A percentile compares a stretch with the other conserved stretches of the same genome.
phyloP scores from a whole-genome alignment of 2,797 vertebrate species.

The Enteromius argenteus region DNA sequence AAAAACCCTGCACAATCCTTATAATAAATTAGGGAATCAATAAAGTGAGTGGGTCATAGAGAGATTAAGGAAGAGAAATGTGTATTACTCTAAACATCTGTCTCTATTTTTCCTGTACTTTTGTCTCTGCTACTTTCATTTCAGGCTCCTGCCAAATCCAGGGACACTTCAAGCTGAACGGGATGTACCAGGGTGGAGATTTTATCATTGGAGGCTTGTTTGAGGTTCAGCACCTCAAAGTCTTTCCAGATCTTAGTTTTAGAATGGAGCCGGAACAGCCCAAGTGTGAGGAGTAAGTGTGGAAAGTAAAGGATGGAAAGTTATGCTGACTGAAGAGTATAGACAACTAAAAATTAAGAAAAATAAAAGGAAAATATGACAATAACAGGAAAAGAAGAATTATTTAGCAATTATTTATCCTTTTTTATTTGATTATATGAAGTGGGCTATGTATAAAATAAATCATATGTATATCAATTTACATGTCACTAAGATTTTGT shows the following conservation, averaged over 20 bases:
- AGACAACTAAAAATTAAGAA: background rate
- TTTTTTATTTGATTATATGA: background rate
- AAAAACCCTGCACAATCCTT: background rate
- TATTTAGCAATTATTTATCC: too few species aligned
- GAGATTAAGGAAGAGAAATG: conserved; percentile 56
- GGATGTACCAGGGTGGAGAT: conserved; percentile 60
- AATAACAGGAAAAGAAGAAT: background rate
- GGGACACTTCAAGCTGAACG: conserved; percentile 65
- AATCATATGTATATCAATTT: background rate
- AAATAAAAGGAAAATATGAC: background rate
- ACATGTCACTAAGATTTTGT: background rate
- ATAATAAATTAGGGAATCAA: background rate
- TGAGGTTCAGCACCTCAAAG: conserved; percentile 52
- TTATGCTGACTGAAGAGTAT: background rate
- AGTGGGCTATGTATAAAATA: background rate
- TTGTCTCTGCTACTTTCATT: conserved; percentile 13
- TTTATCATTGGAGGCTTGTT: conserved; percentile 61
- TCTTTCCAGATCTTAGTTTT: conserved; percentile 58
- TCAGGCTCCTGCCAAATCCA: conserved; percentile 50
- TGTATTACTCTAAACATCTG: conserved; percentile 19
- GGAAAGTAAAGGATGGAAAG: background rate
- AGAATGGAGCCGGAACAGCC: conserved; percentile 67
- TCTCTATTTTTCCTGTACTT: conserved; percentile 47
- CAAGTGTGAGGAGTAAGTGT: conserved; percentile 50
- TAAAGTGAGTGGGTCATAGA: background rate